Percentiles rank a stretch among this genome's conserved stretches.
phyloP scores from a whole-genome alignment of 1,140 invertebrate genomes.

The Heliconius congener region DNA sequence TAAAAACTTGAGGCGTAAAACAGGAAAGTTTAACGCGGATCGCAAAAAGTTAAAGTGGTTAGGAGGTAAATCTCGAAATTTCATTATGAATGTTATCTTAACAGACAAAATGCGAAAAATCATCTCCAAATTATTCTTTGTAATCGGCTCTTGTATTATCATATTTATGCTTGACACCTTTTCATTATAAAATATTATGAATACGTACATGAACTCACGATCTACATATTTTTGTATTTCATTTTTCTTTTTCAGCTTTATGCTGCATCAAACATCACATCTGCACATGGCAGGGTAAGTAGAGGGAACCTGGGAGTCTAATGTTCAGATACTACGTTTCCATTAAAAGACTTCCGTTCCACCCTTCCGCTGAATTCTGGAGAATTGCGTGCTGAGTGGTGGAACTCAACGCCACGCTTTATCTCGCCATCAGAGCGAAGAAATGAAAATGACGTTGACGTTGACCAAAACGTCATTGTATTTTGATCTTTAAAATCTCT shows the following conservation, averaged over 20 bases:
- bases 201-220: background rate
- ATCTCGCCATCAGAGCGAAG: no score
- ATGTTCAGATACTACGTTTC: no score
- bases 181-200: background rate
- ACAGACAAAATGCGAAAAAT: conserved; percentile 13
- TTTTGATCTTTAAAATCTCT: no score
- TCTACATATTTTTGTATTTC: background rate
- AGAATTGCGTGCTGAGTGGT: no score
- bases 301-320: no score
- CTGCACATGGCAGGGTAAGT: background rate
- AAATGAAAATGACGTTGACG: no score
- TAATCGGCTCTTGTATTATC: conserved; percentile 1
- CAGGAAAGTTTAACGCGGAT: conserved; percentile 51
- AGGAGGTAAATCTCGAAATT: conserved; percentile 44
- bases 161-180: background rate
- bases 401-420: no score
- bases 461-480: background rate
- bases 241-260: background rate
- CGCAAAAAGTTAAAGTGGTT: conserved; percentile 51
- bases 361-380: no score
- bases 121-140: conserved; percentile 1
- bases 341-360: no score
- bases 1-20: conserved; percentile 55
- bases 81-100: conserved; percentile 39
- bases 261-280: background rate